These are phyloP conservation scores for Drosophila nigrodunni DNA, from an alignment of 1,140 invertebrate genomes.

Conservation along the genomic window DNA sequence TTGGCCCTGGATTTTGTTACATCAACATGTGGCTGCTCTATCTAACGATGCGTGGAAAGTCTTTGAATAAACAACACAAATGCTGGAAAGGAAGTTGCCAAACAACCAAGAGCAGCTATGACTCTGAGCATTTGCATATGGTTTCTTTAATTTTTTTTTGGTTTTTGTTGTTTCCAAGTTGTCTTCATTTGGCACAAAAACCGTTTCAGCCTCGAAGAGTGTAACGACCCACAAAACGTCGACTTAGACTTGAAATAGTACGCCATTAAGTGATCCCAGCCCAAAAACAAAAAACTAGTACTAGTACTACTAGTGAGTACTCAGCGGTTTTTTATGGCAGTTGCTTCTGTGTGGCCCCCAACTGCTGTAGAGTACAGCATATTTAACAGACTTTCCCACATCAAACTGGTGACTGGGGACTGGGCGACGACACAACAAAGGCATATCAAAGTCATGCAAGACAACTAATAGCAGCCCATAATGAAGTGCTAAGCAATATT, in stretches of 20 bases:
- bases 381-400: conserved; percentile 41
- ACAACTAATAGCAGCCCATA: conserved; percentile 65
- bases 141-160: conserved; percentile 18
- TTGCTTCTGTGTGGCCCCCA: conserved; percentile 60
- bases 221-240: conserved; percentile 63
- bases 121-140: conserved; percentile 67
- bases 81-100: conserved; percentile 67
- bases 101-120: conserved; percentile 44
- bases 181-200: conserved; percentile 45
- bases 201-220: conserved; percentile 37
- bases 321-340: conserved; percentile 34
- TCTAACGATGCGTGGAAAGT: conserved; percentile 74
- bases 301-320: conserved; percentile 25
- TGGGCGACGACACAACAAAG: conserved; percentile 56
- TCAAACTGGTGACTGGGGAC: conserved; percentile 29
- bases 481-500: conserved; percentile 72
- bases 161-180: background rate
- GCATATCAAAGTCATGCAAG: conserved; percentile 65
- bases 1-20: conserved; percentile 69
- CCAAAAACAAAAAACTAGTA: conserved; percentile 27
- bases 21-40: conserved; percentile 71
- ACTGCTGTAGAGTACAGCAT: background rate
- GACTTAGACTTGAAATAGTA: conserved; percentile 35
- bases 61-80: conserved; percentile 71
- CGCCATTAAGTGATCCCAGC: conserved; percentile 34